Conservation (phyloP, 2,113 vertebrate genomes). For the Engraulis encrasicolus region DNA sequence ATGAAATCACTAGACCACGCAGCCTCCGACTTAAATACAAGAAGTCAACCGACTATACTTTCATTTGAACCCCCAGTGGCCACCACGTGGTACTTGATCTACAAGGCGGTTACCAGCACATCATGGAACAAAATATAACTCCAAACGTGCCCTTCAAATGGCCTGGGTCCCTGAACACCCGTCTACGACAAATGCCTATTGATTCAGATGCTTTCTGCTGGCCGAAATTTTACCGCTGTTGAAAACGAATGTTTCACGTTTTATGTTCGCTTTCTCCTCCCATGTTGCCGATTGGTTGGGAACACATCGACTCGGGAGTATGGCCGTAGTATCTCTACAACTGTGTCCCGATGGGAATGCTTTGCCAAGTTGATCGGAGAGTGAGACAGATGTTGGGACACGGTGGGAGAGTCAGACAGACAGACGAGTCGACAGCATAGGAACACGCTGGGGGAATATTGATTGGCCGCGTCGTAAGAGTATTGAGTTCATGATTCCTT, state of each 20-base stretch:
- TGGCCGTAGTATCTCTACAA: neutral
- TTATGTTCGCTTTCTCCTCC: conserved; percentile 52
- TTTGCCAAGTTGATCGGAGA: neutral
- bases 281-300: conserved; percentile 58
- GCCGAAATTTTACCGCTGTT: neutral
- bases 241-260: conserved; percentile 59
- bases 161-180: neutral
- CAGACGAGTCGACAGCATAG: neutral
- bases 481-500: neutral
- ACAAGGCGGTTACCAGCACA: too few relatives aligned
- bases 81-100: too few relatives aligned
- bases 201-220: neutral
- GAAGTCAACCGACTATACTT: too few relatives aligned
- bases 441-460: neutral
- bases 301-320: neutral
- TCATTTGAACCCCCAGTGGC: too few relatives aligned
- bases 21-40: too few relatives aligned
- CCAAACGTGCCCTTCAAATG: neutral
- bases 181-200: neutral
- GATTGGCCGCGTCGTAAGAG: neutral
- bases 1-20: too few relatives aligned
- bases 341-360: neutral
- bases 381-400: neutral
- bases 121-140: too few relatives aligned
- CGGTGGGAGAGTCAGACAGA: neutral